A percentile compares a stretch with the other conserved stretches of the same genome.
phyloP scores from a whole-genome alignment of 92 coral and sea anemone species.

The Zoanthus gigantus region DNA sequence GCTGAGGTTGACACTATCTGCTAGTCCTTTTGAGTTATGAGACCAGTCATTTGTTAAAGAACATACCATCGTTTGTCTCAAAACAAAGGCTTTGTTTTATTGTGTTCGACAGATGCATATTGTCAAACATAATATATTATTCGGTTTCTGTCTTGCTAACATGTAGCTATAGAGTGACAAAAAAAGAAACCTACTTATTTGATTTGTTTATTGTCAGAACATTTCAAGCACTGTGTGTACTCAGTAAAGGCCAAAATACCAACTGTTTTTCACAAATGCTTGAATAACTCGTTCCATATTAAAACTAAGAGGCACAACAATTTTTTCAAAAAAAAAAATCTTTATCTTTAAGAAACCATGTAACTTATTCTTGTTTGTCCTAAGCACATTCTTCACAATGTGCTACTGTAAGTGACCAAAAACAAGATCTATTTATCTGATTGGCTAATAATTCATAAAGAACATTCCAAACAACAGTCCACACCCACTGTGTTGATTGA shows the following conservation, averaged over 20 bases:
- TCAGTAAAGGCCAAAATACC: constrained; percentile 6
- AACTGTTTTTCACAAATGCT: constrained; percentile 13
- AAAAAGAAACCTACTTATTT: constrained; percentile 11
- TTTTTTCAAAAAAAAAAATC: constrained; percentile 3
- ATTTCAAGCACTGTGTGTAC: neutral
- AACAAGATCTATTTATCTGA: constrained; percentile 13
- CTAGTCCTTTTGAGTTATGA: neutral
- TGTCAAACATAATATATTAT: neutral
- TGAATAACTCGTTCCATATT: constrained; percentile 15
- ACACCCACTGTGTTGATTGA: too few relatives aligned
- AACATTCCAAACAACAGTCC: constrained; percentile 6
- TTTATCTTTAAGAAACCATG: constrained; percentile 4
- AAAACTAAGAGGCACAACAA: neutral
- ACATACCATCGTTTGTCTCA: constrained; percentile 9
- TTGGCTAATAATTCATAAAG: neutral
- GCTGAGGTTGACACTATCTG: constrained; percentile 6
- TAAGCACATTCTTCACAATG: constrained; percentile 25
- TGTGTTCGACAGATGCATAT: constrained; percentile 19
- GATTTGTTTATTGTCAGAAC: neutral
- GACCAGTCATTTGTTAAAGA: neutral
- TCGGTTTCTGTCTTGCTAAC: neutral
- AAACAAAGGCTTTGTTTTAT: constrained; percentile 20
- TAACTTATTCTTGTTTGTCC: constrained; percentile 10
- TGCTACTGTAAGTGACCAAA: constrained; percentile 31
- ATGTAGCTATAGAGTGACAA: constrained; percentile 12